A percentile compares a stretch with the other conserved stretches of the same genome.
phyloP scores from a whole-genome alignment of 2,888 invertebrate species.

The Beris chalybata region DNA sequence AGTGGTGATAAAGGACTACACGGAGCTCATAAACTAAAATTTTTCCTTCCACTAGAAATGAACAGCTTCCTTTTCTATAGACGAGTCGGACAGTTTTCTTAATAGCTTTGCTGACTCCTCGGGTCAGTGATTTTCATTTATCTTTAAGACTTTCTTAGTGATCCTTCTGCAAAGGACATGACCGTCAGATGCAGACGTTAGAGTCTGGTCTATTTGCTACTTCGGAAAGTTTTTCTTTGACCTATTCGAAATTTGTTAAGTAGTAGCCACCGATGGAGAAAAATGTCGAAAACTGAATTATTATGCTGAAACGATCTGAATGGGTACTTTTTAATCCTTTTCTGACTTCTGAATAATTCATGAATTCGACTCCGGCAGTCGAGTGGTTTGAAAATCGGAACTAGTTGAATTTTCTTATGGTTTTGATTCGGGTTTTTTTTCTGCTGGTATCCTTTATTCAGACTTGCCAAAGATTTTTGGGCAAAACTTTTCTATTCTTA shows the following conservation, averaged over 20 bases:
- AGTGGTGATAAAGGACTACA: too few relatives aligned
- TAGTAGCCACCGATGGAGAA: slow-evolving; percentile 9
- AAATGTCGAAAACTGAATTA: background rate
- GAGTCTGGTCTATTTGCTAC: background rate
- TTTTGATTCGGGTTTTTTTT: too few relatives aligned
- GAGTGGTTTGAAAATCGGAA: too few relatives aligned
- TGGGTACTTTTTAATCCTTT: slow-evolving; percentile 19
- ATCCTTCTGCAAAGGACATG: slow-evolving; percentile 22
- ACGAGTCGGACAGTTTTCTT: slow-evolving; percentile 11
- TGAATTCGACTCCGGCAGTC: background rate
- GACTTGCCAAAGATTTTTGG: too few relatives aligned
- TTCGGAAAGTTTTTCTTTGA: background rate
- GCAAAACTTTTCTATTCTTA: too few relatives aligned
- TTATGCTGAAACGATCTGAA: too few relatives aligned
- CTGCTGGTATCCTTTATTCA: too few relatives aligned
- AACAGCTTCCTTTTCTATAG: slow-evolving; percentile 1
- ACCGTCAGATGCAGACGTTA: background rate
- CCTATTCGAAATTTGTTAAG: background rate
- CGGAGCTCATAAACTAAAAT: too few relatives aligned
- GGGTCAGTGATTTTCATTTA: slow-evolving; percentile 28
- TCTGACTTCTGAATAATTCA: slow-evolving; percentile 21
- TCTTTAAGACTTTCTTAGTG: slow-evolving; percentile 4
- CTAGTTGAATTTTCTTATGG: too few relatives aligned
- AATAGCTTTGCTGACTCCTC: slow-evolving; percentile 21
- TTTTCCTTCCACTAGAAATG: background rate